Evolutionary conservation across 2,888 invertebrate genomes (phyloP), one percentile per base, ranked within the genome.

Genomic region (Nudaria mundana): DNA sequence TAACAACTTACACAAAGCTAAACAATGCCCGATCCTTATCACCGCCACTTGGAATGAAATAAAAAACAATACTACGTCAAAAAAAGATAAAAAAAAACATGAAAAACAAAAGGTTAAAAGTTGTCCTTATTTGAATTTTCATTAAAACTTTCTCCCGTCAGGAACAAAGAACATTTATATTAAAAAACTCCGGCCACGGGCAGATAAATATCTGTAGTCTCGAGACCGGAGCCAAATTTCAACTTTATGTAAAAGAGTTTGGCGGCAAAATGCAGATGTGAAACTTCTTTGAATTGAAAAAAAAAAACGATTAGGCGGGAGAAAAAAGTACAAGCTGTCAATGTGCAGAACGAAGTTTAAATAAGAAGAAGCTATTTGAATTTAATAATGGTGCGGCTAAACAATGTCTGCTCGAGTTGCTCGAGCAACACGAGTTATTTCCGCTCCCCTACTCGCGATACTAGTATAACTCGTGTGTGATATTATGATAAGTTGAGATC

Each of bases 131-230:
- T 81, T 82, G 82, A 84, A 83, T 83, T 83, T 83, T 83, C 83
- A 83, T 83, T 84, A 82, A 82, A 83, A 83, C 77, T 82, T 82
- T 83, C 72, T 73, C 76, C 81, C 80, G 82, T 86, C 87, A 86
- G 75, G 84, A 85, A 87, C 88, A 88, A 88, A 88, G 88, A 88
- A 88, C 87, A 86, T 87, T 88, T 87, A 88, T 88, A 88, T 88
- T 88, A 88, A 88, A 88, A 88, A 88, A 88, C 79, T 88, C 86
- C 72, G 73, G 73, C 79, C 77, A 69, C 78, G 81, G 84, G 81
- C 85, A 85, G 87, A 87, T 88, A 86, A 85, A 85, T 88, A 88
- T 88, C 87, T 84, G 82, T 84, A 84, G 86, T 85, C 86, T 81
- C 83, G 84, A 81, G 84, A 81, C 83, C 79, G 77, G 70, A 66